Percentiles rank a stretch among this genome's conserved stretches.
Evolutionary conservation across 2,888 invertebrate genomes (phyloP).

Genomic region (Orthonevra nobilis): DNA sequence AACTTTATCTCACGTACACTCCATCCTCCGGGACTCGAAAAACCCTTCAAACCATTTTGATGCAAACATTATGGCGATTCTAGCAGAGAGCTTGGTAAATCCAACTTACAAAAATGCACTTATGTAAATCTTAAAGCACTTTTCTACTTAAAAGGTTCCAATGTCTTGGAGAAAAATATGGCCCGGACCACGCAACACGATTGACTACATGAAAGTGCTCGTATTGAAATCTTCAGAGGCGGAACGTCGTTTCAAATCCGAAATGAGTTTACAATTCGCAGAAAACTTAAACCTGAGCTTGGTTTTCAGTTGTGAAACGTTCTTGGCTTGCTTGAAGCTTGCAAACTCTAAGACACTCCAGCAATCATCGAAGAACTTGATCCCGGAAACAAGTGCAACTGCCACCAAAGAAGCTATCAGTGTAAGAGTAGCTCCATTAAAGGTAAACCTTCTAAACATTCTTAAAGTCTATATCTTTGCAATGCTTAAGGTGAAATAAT

Average conservation of each 20-base stretch:
- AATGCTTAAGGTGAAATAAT: no score
- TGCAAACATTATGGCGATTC: conserved; percentile 71
- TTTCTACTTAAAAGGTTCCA: conserved; percentile 73
- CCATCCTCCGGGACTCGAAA: conserved; percentile 73
- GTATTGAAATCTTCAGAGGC: conserved; percentile 76
- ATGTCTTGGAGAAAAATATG: conserved; percentile 77
- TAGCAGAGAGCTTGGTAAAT: conserved; percentile 77
- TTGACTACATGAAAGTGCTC: conserved; percentile 78
- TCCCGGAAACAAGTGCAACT: conserved; percentile 68
- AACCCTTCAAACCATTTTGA: conserved; percentile 71
- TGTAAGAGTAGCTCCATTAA: conserved; percentile 75
- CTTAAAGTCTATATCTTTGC: no score
- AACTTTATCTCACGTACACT: conserved; percentile 75
- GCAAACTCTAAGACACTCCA: conserved; percentile 75
- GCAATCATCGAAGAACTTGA: conserved; percentile 76
- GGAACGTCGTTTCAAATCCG: conserved; percentile 75
- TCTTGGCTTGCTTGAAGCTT: conserved; percentile 78
- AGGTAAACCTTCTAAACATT: conserved; percentile 76
- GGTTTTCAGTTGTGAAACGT: conserved; percentile 78
- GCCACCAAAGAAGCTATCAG: conserved; percentile 41
- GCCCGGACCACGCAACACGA: conserved; percentile 76
- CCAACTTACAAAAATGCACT: background rate
- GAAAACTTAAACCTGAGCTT: conserved; percentile 75
- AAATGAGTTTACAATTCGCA: conserved; percentile 74
- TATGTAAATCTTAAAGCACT: background rate